Evolutionary conservation across 2,113 vertebrate genomes (phyloP), one percentile per base, ranked within the genome.

Genomic region (Tetraodon nigroviridis): DNA sequence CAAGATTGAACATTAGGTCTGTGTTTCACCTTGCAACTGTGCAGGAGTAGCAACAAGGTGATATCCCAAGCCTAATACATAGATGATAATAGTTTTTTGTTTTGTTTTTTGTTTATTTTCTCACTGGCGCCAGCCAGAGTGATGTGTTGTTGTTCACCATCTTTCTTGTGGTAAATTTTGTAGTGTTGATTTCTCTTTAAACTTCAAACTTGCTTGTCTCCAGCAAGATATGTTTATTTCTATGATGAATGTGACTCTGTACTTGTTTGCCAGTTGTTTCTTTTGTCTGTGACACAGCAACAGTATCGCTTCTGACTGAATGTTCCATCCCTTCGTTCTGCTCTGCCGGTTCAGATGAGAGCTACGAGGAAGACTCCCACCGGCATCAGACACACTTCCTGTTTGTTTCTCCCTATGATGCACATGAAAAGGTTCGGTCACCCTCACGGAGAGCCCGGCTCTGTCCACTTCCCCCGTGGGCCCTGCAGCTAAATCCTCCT

Each of bases 401-500:
- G 16, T 46, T 49, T 22, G 48, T 56, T 69, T 73, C 22, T 16
- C 41, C 64, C 54, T 18, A 32, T 40, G 32, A 11, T 37, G 21
- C 37, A 44, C 32, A 37, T 50, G 68, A 62, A 77, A 65, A 76
- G 62, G 76, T 75, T 72, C 67, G 32, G 71, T 69, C 61, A 18
- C 45, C 48, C 61, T 65, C 66, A 60, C 65, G 32, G 67, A 77
- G 71, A 79, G 54, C 52, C 70, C 72, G 22, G 14, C 45, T 64
- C 74, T 20, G 70, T 60, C 65, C 42, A 49, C 69, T 46, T 80
- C 75, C 57, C 44, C 67, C 48, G 61, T 58, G 76, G 72, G 55
- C 67, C 64, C 64, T 59, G 53, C 63, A 16, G 63, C 67, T 85
- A 83, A 83, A 80, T 78, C 75, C 72, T 63, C 63, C 55, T 47